Conservation (phyloP, 2,888 invertebrate species). For the Lysandra coridon region DNA sequence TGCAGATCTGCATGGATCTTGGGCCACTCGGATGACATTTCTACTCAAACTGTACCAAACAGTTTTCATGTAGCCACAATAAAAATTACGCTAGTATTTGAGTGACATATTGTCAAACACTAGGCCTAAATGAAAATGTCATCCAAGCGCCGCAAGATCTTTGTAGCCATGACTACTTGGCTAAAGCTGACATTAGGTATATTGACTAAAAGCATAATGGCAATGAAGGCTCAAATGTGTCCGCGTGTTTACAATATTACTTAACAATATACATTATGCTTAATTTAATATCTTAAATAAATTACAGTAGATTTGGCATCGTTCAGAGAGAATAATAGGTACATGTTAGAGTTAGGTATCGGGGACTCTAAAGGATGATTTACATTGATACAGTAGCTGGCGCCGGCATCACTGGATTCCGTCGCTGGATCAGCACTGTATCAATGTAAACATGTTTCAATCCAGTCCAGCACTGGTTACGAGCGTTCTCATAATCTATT, state of each 20-base stretch:
- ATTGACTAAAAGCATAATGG: not conserved
- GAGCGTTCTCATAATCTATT: not conserved
- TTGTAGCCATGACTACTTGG: not conserved
- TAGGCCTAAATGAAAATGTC: not conserved
- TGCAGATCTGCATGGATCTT: not conserved
- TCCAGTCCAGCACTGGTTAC: no score
- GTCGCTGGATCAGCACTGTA: no score
- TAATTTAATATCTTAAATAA: not conserved
- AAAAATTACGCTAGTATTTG: not conserved
- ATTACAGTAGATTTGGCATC: not conserved
- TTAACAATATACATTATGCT: not conserved
- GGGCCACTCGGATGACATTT: no score
- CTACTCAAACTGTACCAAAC: no score
- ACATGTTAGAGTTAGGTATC: not conserved
- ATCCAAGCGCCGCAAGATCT: not conserved
- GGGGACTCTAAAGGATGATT: not conserved
- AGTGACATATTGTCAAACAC: not conserved
- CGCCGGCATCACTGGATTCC: no score
- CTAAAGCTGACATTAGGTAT: not conserved
- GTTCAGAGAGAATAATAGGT: not conserved
- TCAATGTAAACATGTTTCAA: no score
- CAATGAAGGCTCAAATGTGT: not conserved
- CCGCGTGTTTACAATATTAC: not conserved
- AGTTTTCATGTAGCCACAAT: no score
- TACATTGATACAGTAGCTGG: no score